Evolutionary conservation across 2,113 vertebrate genomes (phyloP).

Genomic region (Mastomys coucha): DNA sequence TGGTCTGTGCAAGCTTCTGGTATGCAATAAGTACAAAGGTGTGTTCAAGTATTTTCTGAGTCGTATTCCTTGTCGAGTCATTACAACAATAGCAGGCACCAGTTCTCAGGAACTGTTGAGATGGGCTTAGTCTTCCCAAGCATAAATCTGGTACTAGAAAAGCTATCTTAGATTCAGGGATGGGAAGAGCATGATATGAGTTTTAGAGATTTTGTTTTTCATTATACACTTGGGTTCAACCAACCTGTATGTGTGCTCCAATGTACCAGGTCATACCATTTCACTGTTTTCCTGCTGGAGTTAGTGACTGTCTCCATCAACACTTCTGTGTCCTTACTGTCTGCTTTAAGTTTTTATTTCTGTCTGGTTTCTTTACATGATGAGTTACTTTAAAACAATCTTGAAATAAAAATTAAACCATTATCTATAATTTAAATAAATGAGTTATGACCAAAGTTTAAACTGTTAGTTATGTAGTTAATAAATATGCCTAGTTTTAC

Average conservation of each 20-base stretch:
- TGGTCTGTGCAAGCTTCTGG: not conserved
- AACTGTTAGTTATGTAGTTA: not conserved
- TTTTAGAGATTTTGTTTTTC: slow-evolving; percentile 26
- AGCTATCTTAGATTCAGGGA: slow-evolving; percentile 39
- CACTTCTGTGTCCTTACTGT: not conserved
- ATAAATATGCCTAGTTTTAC: not conserved
- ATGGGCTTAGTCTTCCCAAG: slow-evolving; percentile 1
- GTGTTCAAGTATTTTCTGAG: not conserved
- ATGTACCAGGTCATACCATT: not conserved
- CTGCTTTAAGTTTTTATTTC: not conserved
- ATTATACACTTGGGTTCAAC: not conserved
- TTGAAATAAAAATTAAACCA: not conserved
- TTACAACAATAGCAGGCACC: not conserved
- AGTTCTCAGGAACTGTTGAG: slow-evolving; percentile 18
- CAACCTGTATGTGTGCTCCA: not conserved
- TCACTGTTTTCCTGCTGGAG: not conserved
- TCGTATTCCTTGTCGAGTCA: not conserved
- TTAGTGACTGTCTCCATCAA: not conserved
- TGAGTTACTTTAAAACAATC: not conserved
- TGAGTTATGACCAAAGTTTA: not conserved
- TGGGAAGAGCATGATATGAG: not conserved
- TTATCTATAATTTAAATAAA: not conserved
- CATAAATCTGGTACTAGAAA: slow-evolving; percentile 8
- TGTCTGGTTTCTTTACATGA: not conserved
- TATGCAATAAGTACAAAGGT: not conserved